phyloP scores from a whole-genome alignment of 2,888 invertebrate genomes.

The Drosophila parthenogenetica region DNA sequence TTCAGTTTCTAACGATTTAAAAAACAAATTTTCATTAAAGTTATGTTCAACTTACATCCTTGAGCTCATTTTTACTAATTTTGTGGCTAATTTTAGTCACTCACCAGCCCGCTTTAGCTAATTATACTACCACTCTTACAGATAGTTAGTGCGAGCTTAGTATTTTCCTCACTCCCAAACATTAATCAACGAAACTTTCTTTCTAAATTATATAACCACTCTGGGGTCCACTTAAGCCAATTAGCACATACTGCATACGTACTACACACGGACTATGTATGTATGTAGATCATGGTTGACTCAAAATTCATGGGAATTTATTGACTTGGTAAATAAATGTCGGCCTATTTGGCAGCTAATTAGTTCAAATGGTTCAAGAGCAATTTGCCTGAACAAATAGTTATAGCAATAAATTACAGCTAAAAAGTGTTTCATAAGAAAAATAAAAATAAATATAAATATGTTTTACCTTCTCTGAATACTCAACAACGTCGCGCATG shows the following conservation, averaged over 20 bases:
- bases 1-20: too few species aligned
- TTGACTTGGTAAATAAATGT: slow-evolving; percentile 54
- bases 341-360: slow-evolving; percentile 70
- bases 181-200: slow-evolving; percentile 18
- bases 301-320: slow-evolving; percentile 62
- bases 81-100: slow-evolving; percentile 8
- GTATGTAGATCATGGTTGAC: slow-evolving; percentile 22
- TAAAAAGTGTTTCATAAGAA: slow-evolving; percentile 49
- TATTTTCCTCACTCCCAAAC: background rate
- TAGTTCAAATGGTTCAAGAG: slow-evolving; percentile 65
- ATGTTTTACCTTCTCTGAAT: slow-evolving; percentile 91
- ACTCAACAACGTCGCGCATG: slow-evolving; percentile 96
- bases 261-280: background rate
- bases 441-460: slow-evolving; percentile 36
- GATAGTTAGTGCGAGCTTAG: background rate
- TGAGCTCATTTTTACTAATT: background rate
- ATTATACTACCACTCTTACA: slow-evolving; percentile 14
- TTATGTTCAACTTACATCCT: slow-evolving; percentile 2
- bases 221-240: slow-evolving; percentile 50
- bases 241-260: slow-evolving; percentile 21
- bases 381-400: slow-evolving; percentile 65
- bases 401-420: slow-evolving; percentile 16
- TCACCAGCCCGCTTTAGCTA: background rate
- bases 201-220: slow-evolving; percentile 26
- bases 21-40: background rate